phyloP scores from a whole-genome alignment of 2,888 invertebrate genomes.

The Microplitis manilae region DNA sequence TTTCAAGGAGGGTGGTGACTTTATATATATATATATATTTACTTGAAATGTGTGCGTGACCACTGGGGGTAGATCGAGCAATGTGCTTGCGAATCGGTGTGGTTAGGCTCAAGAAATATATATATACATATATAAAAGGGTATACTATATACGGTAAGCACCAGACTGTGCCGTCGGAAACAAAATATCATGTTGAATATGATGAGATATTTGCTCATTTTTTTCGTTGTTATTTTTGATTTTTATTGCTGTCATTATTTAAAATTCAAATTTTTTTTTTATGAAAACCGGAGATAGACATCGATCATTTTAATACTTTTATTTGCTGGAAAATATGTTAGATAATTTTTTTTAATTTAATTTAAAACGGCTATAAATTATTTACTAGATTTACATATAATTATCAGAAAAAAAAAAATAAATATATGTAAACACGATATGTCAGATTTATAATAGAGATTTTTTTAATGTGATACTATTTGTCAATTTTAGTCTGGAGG shows the following conservation, averaged over 20 bases:
- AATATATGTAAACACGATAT: background rate
- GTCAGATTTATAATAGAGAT: background rate
- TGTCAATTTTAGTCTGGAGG: no score
- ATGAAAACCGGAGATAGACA: background rate
- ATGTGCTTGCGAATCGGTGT: slow-evolving; percentile 9
- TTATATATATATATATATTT: slow-evolving; percentile 12
- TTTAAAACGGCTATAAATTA: background rate
- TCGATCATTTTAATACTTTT: background rate
- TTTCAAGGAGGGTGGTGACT: slow-evolving; percentile 34
- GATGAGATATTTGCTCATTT: slow-evolving; percentile 44
- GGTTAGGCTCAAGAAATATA: slow-evolving; percentile 2
- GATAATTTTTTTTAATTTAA: background rate
- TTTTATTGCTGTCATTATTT: background rate
- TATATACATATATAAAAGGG: slow-evolving; percentile 3
- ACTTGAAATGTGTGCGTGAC: slow-evolving; percentile 37
- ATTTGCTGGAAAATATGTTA: background rate
- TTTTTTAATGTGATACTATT: no score
- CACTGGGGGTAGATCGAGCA: slow-evolving; percentile 28
- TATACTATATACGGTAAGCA: slow-evolving; percentile 26
- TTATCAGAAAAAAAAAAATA: background rate
- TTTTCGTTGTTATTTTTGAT: background rate
- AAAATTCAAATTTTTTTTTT: background rate
- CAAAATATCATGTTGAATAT: slow-evolving; percentile 67
- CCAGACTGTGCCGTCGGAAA: slow-evolving; percentile 59
- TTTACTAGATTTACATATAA: background rate